A percentile compares a stretch with the other conserved stretches of the same genome.
Conservation (phyloP, 2,797 vertebrate genomes). For the Lemur catta region DNA sequence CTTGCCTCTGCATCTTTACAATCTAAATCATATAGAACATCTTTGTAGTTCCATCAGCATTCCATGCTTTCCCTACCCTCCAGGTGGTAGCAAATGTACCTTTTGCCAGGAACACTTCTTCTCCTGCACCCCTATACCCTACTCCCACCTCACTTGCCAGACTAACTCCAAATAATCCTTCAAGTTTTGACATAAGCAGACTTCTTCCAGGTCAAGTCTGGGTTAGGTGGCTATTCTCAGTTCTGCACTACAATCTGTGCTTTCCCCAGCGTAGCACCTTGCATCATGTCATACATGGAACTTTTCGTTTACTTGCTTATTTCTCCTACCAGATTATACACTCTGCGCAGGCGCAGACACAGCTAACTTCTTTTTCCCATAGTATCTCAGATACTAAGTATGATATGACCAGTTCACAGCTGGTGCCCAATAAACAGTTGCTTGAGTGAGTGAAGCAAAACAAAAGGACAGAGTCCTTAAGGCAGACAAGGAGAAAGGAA, state of each 20-base stretch:
- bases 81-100: neutral
- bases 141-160: neutral
- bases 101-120: neutral
- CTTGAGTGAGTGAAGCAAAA: neutral
- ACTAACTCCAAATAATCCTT: neutral
- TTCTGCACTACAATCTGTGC: neutral
- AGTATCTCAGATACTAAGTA: neutral
- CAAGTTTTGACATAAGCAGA: neutral
- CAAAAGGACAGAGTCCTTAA: neutral
- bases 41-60: neutral
- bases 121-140: neutral
- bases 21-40: neutral
- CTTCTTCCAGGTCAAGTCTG: neutral
- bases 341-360: neutral
- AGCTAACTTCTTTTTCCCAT: neutral
- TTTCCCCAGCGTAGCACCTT: neutral
- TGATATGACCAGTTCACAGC: neutral
- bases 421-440: neutral
- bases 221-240: neutral
- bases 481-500: constrained; percentile 28
- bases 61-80: neutral
- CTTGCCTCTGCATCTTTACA: neutral
- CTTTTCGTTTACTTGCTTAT: neutral
- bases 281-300: neutral
- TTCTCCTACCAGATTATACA: neutral